Percentiles rank a stretch among this genome's conserved stretches.
phyloP scores from a whole-genome alignment of 1,140 invertebrate species.

The Eueides isabella region DNA sequence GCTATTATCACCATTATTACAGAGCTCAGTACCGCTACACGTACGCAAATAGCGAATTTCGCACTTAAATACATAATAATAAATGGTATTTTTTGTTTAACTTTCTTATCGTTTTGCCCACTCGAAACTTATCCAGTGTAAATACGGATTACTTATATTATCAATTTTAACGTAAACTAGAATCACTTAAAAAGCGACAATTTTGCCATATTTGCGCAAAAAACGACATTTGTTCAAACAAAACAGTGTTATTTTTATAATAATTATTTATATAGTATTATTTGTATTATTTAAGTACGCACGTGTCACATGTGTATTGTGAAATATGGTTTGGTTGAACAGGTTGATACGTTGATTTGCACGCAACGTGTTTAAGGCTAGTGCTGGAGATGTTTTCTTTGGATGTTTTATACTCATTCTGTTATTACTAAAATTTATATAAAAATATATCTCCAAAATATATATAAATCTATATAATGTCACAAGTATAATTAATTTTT shows the following conservation, averaged over 20 bases:
- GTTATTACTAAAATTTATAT: too few relatives aligned
- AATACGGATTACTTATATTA: slow-evolving; percentile 76
- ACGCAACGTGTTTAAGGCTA: background rate
- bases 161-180: slow-evolving; percentile 69
- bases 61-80: slow-evolving; percentile 58
- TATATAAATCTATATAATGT: too few relatives aligned
- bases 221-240: slow-evolving; percentile 72
- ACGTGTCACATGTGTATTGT: slow-evolving; percentile 42
- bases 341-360: slow-evolving; percentile 1
- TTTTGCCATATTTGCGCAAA: slow-evolving; percentile 50
- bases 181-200: slow-evolving; percentile 63
- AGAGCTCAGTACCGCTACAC: background rate
- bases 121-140: slow-evolving; percentile 71
- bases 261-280: slow-evolving; percentile 56
- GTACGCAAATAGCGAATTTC: slow-evolving; percentile 31
- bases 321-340: background rate
- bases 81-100: slow-evolving; percentile 57
- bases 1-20: background rate
- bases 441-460: too few relatives aligned
- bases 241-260: slow-evolving; percentile 51
- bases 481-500: too few relatives aligned
- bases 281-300: slow-evolving; percentile 53
- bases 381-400: slow-evolving; percentile 8
- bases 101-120: slow-evolving; percentile 69
- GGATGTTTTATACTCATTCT: background rate